Evolutionary conservation across 2,888 invertebrate species (phyloP).

Genomic region (Globia sparganii): DNA sequence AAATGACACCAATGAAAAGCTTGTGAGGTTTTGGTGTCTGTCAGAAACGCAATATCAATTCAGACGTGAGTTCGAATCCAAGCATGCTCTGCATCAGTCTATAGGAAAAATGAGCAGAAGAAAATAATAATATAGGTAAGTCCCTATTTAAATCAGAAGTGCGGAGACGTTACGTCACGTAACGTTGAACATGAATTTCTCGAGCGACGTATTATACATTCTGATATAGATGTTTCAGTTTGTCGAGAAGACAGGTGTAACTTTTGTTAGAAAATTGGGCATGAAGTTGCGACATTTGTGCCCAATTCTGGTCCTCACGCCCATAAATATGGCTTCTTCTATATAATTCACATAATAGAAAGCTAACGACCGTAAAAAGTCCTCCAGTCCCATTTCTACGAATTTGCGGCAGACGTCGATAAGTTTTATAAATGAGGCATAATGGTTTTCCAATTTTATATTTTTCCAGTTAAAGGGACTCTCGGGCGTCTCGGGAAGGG

Average conservation of each 20-base stretch:
- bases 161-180: constrained; percentile 11
- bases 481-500: constrained; percentile 57
- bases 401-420: constrained; percentile 50
- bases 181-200: constrained; percentile 19
- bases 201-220: constrained; percentile 3
- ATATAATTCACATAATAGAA: constrained; percentile 54
- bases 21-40: constrained; percentile 13
- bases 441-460: constrained; percentile 67
- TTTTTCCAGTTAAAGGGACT: constrained; percentile 55
- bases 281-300: constrained; percentile 19
- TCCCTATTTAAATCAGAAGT: constrained; percentile 27
- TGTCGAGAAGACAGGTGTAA: neutral
- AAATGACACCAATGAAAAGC: constrained; percentile 24
- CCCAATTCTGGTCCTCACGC: constrained; percentile 4
- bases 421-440: constrained; percentile 57
- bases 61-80: neutral
- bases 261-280: constrained; percentile 29
- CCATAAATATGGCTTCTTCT: constrained; percentile 21
- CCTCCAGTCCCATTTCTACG: constrained; percentile 38
- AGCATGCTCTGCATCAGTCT: constrained; percentile 1
- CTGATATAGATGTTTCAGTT: neutral
- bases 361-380: constrained; percentile 55
- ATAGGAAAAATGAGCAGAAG: constrained; percentile 9
- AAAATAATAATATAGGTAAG: constrained; percentile 9
- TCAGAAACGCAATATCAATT: constrained; percentile 24